Percentiles rank a stretch among this genome's conserved stretches.
phyloP scores from a whole-genome alignment of 37 sponge, comb jelly and placozoan genomes.

The Dysidea cf. avara region DNA sequence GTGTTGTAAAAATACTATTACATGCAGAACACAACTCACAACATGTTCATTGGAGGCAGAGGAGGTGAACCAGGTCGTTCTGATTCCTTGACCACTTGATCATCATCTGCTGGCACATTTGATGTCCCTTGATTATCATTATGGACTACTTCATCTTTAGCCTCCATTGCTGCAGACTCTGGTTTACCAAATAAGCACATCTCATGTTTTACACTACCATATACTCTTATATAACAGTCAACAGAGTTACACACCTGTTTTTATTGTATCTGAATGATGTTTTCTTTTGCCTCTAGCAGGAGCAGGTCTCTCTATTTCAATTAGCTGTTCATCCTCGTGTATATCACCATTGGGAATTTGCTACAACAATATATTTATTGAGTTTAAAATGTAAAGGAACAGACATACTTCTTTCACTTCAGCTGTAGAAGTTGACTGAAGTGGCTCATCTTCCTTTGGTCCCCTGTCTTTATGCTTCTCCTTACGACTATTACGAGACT shows the following conservation, averaged over 20 bases:
- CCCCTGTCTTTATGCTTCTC: too few species aligned
- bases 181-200: background rate
- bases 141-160: constrained; percentile 6
- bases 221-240: constrained; percentile 1
- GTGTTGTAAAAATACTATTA: background rate
- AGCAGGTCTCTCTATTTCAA: constrained; percentile 44
- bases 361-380: too few species aligned
- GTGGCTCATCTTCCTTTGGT: too few species aligned
- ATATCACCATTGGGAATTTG: background rate
- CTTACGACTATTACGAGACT: too few species aligned
- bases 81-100: background rate
- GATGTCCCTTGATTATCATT: background rate
- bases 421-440: too few species aligned
- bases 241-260: too few species aligned
- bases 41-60: constrained; percentile 30
- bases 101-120: background rate
- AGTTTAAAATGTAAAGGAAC: too few species aligned
- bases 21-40: background rate
- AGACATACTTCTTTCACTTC: too few species aligned
- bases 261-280: background rate
- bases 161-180: background rate
- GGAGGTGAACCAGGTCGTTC: constrained; percentile 33
- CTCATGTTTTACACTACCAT: too few species aligned
- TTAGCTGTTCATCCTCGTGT: constrained; percentile 18
- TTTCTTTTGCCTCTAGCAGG: constrained; percentile 58